Conservation (phyloP, 1,140 invertebrate species). For the Danaus plexippus region DNA sequence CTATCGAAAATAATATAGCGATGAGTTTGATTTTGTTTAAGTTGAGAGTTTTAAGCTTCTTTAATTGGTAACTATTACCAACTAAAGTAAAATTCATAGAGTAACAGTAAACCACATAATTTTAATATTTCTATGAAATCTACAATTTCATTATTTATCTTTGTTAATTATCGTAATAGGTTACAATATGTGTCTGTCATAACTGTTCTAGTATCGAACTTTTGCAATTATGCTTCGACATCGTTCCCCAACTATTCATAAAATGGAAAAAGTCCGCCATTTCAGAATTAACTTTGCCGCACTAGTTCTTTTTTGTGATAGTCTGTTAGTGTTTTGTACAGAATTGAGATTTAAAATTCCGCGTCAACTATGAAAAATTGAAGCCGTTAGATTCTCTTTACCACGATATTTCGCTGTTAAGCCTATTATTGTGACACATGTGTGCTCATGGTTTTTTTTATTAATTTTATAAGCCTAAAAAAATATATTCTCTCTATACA, state of each 20-base stretch:
- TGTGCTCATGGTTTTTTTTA: slow-evolving; percentile 9
- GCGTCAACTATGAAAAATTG: slow-evolving; percentile 27
- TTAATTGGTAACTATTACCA: too few relatives aligned
- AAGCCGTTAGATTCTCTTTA: slow-evolving; percentile 22
- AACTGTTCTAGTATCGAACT: neutral
- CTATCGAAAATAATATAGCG: too few relatives aligned
- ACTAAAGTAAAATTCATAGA: too few relatives aligned
- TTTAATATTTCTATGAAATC: too few relatives aligned
- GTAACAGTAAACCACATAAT: too few relatives aligned
- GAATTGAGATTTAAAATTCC: slow-evolving; percentile 31
- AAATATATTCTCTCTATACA: too few relatives aligned
- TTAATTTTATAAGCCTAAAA: slow-evolving; percentile 2
- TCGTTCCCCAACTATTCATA: slow-evolving; percentile 1
- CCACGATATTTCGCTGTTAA: slow-evolving; percentile 20
- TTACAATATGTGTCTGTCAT: too few relatives aligned
- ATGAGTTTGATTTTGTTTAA: too few relatives aligned
- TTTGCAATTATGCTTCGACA: neutral
- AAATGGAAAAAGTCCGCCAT: slow-evolving; percentile 6
- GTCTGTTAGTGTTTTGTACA: slow-evolving; percentile 24
- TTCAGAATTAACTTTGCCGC: slow-evolving; percentile 9
- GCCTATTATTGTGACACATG: slow-evolving; percentile 17
- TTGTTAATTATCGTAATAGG: too few relatives aligned
- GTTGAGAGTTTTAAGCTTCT: too few relatives aligned
- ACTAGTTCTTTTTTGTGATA: slow-evolving; percentile 13
- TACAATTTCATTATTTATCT: slow-evolving; percentile 1